A percentile compares a stretch with the other conserved stretches of the same genome.
These are phyloP conservation scores for Montifringilla adamsi DNA, from an alignment of 2,113 vertebrate genomes.

Conservation along the genomic window DNA sequence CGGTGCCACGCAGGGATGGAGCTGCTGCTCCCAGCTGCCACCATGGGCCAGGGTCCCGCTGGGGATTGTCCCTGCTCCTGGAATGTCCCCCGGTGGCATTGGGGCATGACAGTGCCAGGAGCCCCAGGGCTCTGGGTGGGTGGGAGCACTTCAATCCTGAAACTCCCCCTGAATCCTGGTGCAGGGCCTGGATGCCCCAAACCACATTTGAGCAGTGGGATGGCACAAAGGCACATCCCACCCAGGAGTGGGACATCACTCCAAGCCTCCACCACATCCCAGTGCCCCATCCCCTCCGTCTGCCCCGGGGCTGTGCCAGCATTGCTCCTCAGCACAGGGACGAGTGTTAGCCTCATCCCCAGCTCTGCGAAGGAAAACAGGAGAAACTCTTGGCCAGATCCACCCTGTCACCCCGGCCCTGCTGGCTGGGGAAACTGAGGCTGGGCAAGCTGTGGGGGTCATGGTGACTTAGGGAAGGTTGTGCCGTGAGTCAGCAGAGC, in stretches of 20 bases:
- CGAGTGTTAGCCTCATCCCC: accelerated
- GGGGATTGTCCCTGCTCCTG: neutral
- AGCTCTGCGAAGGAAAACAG: neutral
- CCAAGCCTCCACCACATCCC: accelerated
- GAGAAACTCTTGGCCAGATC: neutral
- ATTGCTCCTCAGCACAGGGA: neutral
- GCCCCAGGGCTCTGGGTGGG: accelerated
- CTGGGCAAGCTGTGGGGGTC: accelerated
- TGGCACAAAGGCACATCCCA: accelerated
- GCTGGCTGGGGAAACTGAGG: neutral
- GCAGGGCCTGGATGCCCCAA: neutral
- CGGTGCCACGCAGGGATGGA: neutral
- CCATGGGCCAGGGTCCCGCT: neutral
- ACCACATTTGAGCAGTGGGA: accelerated
- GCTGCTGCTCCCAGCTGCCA: neutral
- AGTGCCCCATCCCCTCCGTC: neutral
- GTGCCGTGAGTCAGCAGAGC: neutral
- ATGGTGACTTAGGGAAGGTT: neutral
- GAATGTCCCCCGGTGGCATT: accelerated
- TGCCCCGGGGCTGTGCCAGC: neutral
- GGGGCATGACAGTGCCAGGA: neutral
- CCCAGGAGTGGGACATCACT: neutral
- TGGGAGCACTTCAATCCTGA: neutral
- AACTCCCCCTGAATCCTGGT: neutral
- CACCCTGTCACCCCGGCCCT: accelerated